Percentiles rank a stretch among this genome's conserved stretches.
Conservation (phyloP, 1,140 invertebrate genomes). For the Aphaenogaster rudis region DNA sequence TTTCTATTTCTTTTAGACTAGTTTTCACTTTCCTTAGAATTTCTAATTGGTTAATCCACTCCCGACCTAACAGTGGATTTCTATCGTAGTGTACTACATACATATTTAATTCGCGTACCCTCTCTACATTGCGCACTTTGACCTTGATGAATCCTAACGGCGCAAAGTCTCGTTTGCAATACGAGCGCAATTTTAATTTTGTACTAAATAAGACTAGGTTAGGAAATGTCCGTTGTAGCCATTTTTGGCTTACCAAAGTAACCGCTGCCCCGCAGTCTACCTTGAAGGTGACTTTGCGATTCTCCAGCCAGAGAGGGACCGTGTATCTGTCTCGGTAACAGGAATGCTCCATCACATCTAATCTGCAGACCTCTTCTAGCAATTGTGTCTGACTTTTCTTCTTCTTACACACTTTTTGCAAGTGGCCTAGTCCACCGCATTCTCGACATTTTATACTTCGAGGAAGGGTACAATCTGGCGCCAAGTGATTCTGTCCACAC, state of each 20-base stretch:
- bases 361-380: neutral
- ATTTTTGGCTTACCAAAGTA: neutral
- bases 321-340: neutral
- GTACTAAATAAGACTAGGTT: neutral
- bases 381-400: neutral
- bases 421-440: neutral
- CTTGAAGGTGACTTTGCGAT: neutral
- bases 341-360: neutral
- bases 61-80: too few species aligned
- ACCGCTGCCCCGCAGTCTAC: neutral
- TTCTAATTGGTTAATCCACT: too few species aligned
- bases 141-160: too few species aligned
- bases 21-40: neutral
- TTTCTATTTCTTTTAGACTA: neutral
- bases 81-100: too few species aligned
- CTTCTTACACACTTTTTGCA: neutral
- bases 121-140: too few species aligned
- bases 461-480: neutral
- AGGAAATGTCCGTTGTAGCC: neutral
- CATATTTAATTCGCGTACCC: too few species aligned
- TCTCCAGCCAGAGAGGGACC: neutral
- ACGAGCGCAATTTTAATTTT: neutral
- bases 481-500: neutral
- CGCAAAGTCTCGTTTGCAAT: too few species aligned
- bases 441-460: neutral